Percentiles rank a stretch among this genome's conserved stretches.
phyloP scores from a whole-genome alignment of 2,113 vertebrate genomes.

The Lampris megalopsis region DNA sequence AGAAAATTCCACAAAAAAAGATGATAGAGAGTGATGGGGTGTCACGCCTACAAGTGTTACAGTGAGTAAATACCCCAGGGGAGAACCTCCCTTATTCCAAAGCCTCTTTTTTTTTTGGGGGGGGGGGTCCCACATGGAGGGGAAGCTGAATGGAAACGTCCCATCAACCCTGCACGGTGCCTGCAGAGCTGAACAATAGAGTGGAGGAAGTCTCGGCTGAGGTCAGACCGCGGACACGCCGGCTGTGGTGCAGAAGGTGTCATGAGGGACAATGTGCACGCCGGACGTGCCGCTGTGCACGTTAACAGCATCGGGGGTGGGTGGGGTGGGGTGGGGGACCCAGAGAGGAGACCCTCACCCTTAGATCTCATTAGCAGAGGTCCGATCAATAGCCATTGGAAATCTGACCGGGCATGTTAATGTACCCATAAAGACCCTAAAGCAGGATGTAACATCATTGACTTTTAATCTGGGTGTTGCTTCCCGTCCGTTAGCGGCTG shows the following conservation, averaged over 20 bases:
- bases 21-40: background rate
- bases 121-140: slow-evolving; percentile 26
- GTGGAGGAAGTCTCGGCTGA: slow-evolving; percentile 56
- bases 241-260: slow-evolving; percentile 22
- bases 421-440: slow-evolving; percentile 27
- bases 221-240: slow-evolving; percentile 33
- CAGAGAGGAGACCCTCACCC: too few species aligned
- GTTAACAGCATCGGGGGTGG: slow-evolving; percentile 33
- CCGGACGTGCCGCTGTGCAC: slow-evolving; percentile 63
- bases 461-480: slow-evolving; percentile 14
- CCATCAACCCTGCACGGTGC: slow-evolving; percentile 45
- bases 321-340: slow-evolving; percentile 22
- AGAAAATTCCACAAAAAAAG: too few species aligned
- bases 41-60: background rate
- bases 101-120: background rate
- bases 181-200: slow-evolving; percentile 58
- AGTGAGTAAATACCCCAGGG: background rate
- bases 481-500: slow-evolving; percentile 40
- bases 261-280: slow-evolving; percentile 28
- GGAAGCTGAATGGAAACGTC: background rate
- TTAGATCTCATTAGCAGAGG: too few species aligned
- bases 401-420: slow-evolving; percentile 29
- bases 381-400: slow-evolving; percentile 9
- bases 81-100: slow-evolving; percentile 28
- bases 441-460: slow-evolving; percentile 13